These are phyloP conservation scores for Heterodera schachtii DNA, from an alignment of 1,140 invertebrate species.

Conservation along the genomic window DNA sequence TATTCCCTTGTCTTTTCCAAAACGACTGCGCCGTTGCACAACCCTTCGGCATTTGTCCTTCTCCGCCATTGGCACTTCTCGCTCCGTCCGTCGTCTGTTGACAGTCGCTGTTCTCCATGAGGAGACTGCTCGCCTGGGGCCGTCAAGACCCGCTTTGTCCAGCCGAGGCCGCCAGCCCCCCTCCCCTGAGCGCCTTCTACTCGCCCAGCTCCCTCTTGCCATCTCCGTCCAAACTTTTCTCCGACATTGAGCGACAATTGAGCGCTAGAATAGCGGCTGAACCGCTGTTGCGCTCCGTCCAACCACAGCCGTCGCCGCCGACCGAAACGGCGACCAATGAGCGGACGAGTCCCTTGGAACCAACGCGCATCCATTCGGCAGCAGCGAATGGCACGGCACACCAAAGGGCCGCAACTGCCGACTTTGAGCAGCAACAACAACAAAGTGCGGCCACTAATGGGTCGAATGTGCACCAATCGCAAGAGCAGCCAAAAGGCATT, in stretches of 20 bases:
- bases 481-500: conserved; percentile 8
- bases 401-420: not conserved
- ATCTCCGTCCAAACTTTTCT: conserved; percentile 5
- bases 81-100: not conserved
- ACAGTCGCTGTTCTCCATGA: conserved; percentile 18
- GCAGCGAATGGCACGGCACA: not conserved
- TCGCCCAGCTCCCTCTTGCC: conserved; percentile 21
- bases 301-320: conserved; percentile 11
- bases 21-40: not conserved
- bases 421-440: not conserved
- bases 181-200: conserved; percentile 22
- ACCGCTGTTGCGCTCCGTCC: not conserved
- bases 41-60: not conserved
- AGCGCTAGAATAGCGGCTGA: conserved; percentile 23
- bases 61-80: conserved; percentile 1
- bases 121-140: conserved; percentile 29
- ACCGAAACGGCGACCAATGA: not conserved
- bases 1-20: not conserved
- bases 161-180: conserved; percentile 33
- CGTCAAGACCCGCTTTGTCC: conserved; percentile 31
- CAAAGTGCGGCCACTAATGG: not conserved
- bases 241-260: conserved; percentile 30
- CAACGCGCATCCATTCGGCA: not conserved
- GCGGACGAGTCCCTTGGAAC: not conserved
- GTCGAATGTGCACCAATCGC: not conserved